Base-by-base conservation (phyloP, 2,888 invertebrate species). In the Dascillus cervinus region DNA sequence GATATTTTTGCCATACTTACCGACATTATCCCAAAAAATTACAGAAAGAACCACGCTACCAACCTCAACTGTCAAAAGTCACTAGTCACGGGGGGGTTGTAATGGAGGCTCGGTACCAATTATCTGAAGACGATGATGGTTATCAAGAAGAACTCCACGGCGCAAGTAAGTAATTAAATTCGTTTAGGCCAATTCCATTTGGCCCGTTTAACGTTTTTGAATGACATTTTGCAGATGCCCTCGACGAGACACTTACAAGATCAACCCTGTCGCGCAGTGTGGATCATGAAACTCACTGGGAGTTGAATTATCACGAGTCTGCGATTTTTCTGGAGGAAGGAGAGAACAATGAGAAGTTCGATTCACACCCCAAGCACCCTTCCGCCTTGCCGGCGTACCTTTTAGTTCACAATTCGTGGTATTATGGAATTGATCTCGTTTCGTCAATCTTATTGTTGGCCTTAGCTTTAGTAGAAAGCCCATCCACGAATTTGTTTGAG, bases 251-350 rank as follows among this genome's bases (percentile, higher is more conserved):
- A 71, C 76, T 76, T 30, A 75, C 75, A 58, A 63, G 75, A 22
- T 77, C 76, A 22, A 76, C 75, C 4, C 68, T 77, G 11, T 73
- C 73, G 60, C 49, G 61, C 33, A 66, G 67, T 49, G 58, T 59
- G 13, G 66, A 69, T 61, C 64, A 67, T 0, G 70, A 71, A 34
- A 75, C 75, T 52, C 79, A 81, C 46, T 89, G 88, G 88, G 82
- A 86, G 64, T 83, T 88, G 79, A 89, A 89, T 63, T 89, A 88
- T 58, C 86, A 87, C 53, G 88, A 89, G 56, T 87, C 89, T 9
- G 84, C 89, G 26, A 90, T 90, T 52, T 90, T 82, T 65, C 69
- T 90, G 50, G 85, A 87, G 72, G 90, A 90, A 73, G 90, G 90
- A 15, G 74, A 79, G 59, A 89, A 90, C 61, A 91, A 90, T 65